phyloP scores from a whole-genome alignment of 1,140 invertebrate genomes.

The Andricus grossulariae region DNA sequence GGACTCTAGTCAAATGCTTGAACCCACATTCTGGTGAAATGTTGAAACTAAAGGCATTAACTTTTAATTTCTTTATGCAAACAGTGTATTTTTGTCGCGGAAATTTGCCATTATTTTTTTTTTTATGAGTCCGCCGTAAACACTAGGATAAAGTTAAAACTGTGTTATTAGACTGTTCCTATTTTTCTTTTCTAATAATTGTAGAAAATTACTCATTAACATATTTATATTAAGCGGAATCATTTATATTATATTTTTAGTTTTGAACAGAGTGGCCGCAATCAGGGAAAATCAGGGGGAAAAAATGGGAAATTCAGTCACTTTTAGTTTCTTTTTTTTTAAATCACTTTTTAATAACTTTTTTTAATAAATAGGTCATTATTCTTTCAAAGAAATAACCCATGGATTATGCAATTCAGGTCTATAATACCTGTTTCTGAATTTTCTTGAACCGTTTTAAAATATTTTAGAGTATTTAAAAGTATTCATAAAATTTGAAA shows the following conservation, averaged over 20 bases:
- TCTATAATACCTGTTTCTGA: too few relatives aligned
- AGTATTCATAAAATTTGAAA: too few relatives aligned
- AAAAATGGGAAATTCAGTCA: not conserved
- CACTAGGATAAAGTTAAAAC: constrained; percentile 53
- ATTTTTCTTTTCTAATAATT: constrained; percentile 43
- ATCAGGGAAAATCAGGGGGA: not conserved
- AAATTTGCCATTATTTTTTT: constrained; percentile 17
- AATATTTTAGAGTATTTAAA: too few relatives aligned
- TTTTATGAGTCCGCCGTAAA: constrained; percentile 32
- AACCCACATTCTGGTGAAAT: constrained; percentile 6
- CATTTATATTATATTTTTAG: not conserved
- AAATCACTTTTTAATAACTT: too few relatives aligned
- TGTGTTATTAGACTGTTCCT: constrained; percentile 66
- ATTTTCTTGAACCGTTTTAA: too few relatives aligned
- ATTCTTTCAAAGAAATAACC: too few relatives aligned
- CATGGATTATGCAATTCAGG: too few relatives aligned
- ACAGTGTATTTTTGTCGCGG: not conserved
- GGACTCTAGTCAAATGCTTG: constrained; percentile 22
- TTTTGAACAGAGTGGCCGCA: not conserved
- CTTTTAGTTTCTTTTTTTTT: too few relatives aligned
- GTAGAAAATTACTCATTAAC: constrained; percentile 20
- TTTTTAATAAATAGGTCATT: too few relatives aligned
- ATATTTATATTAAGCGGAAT: not conserved
- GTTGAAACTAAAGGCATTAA: not conserved
- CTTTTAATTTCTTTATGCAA: not conserved